Evolutionary conservation across 2,888 invertebrate genomes (phyloP).

Genomic region (Ametastegia equiseti): DNA sequence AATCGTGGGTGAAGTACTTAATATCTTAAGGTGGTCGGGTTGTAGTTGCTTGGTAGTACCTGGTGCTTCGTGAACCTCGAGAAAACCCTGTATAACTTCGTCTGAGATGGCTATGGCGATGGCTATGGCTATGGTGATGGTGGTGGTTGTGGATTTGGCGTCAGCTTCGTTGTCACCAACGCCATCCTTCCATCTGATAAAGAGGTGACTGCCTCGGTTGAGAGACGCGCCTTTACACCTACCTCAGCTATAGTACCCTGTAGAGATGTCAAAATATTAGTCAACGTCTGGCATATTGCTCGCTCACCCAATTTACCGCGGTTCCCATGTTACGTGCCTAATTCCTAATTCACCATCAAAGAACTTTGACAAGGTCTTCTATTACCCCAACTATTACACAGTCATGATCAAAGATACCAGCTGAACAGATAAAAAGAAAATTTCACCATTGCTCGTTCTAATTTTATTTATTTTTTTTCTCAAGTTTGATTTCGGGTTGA

Average conservation of each 20-base stretch:
- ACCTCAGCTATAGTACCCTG: constrained; percentile 11
- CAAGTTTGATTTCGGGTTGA: too few relatives aligned
- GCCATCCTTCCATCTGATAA: constrained; percentile 42
- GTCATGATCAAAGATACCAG: not conserved
- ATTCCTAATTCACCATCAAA: not conserved
- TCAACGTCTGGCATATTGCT: constrained; percentile 38
- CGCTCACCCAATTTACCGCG: constrained; percentile 25
- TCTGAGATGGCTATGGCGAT: not conserved
- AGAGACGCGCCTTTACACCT: constrained; percentile 38
- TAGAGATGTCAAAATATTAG: constrained; percentile 34
- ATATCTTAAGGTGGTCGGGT: constrained; percentile 73
- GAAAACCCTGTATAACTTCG: not conserved
- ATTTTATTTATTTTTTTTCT: too few relatives aligned
- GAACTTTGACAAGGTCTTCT: not conserved
- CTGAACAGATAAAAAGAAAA: too few relatives aligned
- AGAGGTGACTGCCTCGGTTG: constrained; percentile 23
- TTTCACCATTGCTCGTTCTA: too few relatives aligned
- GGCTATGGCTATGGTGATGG: not conserved
- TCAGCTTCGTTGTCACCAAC: constrained; percentile 36
- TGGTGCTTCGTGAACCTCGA: constrained; percentile 13
- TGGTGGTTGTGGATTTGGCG: not conserved
- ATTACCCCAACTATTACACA: not conserved
- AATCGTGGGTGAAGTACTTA: constrained; percentile 75
- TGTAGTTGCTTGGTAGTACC: constrained; percentile 55
- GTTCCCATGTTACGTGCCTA: not conserved